A percentile compares a stretch with the other conserved stretches of the same genome.
Evolutionary conservation across 2,888 invertebrate genomes (phyloP).

Genomic region (Malthinus flaveolus): DNA sequence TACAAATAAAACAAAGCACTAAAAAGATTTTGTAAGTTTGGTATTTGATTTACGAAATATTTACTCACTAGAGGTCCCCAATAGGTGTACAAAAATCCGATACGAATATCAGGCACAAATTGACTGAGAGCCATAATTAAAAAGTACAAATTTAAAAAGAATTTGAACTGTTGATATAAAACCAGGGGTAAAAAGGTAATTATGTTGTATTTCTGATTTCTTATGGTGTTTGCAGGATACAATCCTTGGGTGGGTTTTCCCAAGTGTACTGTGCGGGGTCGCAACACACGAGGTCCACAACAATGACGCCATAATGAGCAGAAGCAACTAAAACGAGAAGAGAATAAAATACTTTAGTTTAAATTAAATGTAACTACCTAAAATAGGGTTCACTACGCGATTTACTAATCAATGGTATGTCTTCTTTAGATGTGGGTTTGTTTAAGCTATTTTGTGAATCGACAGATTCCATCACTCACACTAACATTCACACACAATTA

Average conservation of each 20-base stretch:
- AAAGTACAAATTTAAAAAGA: constrained; percentile 98
- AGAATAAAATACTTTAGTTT: background rate
- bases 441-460: constrained; percentile 52
- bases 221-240: constrained; percentile 93
- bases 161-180: constrained; percentile 97
- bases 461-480: constrained; percentile 44
- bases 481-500: background rate
- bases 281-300: constrained; percentile 73
- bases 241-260: constrained; percentile 79
- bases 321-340: constrained; percentile 67
- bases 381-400: constrained; percentile 63
- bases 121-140: constrained; percentile 97
- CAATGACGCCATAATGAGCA: constrained; percentile 74
- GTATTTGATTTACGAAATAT: constrained; percentile 1
- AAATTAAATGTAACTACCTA: constrained; percentile 37
- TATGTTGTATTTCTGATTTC: constrained; percentile 97
- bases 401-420: constrained; percentile 71
- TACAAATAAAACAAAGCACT: constrained; percentile 93
- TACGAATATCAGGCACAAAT: constrained; percentile 94
- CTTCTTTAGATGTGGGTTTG: constrained; percentile 61
- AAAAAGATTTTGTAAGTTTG: constrained; percentile 32
- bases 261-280: constrained; percentile 75
- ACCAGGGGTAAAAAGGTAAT: constrained; percentile 89
- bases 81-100: constrained; percentile 98
- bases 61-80: constrained; percentile 89